These are phyloP conservation scores for Varanus komodoensis DNA, from an alignment of 2,113 vertebrate species.

Conservation along the genomic window DNA sequence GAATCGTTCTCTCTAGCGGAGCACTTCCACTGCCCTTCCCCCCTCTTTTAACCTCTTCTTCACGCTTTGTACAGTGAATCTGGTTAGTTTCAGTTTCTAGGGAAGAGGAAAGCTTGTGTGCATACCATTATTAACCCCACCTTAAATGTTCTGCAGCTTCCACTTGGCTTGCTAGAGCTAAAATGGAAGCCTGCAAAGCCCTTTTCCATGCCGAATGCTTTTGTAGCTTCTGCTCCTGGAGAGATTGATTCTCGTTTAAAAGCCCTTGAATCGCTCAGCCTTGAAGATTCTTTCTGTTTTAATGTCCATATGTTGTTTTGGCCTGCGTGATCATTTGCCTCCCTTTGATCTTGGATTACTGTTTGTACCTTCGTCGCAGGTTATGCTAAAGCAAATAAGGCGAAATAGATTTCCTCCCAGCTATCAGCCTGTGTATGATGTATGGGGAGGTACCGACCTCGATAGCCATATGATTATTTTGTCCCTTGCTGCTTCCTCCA, in stretches of 20 bases:
- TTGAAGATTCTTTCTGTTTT: slow-evolving; percentile 25
- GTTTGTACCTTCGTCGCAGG: not conserved
- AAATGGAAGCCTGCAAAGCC: not conserved
- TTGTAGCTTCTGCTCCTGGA: not conserved
- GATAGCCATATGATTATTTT: not conserved
- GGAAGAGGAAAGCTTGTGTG: not conserved
- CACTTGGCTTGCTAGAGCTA: not conserved
- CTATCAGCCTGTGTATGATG: not conserved
- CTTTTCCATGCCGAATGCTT: not conserved
- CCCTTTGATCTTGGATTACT: rapidly evolving
- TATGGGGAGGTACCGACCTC: not conserved
- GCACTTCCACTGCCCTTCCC: slow-evolving; percentile 13
- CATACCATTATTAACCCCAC: not conserved
- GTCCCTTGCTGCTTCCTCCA: too few species aligned
- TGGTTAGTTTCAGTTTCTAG: slow-evolving; percentile 2
- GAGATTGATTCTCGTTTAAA: not conserved
- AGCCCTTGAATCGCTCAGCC: slow-evolving; percentile 25
- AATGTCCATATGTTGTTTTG: not conserved
- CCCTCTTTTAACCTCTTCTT: not conserved
- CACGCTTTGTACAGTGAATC: not conserved
- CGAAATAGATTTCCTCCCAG: not conserved
- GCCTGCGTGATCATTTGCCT: rapidly evolving
- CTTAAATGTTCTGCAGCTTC: not conserved
- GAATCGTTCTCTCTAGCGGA: not conserved
- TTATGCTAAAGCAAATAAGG: not conserved